phyloP scores from a whole-genome alignment of 2,797 vertebrate species.

The Smutsia temminckii region DNA sequence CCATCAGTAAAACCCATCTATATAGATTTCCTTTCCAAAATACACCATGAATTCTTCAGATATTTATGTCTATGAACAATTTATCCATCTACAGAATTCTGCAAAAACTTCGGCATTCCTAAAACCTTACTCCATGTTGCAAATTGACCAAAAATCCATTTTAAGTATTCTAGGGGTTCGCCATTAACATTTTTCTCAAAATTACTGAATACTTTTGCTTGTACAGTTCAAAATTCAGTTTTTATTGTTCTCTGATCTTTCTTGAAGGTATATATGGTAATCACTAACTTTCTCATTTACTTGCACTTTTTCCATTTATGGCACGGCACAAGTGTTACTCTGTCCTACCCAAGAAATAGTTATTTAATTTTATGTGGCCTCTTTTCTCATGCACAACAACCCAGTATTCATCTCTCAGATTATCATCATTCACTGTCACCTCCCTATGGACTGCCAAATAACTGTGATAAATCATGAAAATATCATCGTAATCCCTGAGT shows the following conservation, averaged over 20 bases:
- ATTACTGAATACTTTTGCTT: constrained; percentile 4
- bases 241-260: constrained; percentile 32
- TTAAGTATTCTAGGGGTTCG: constrained; percentile 11
- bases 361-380: constrained; percentile 34
- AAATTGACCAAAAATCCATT: constrained; percentile 37
- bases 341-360: not conserved
- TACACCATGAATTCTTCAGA: constrained; percentile 31
- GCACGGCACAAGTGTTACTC: not conserved
- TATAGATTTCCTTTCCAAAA: constrained; percentile 76
- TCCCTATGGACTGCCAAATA: constrained; percentile 45
- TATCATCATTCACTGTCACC: constrained; percentile 38
- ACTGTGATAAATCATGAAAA: constrained; percentile 36
- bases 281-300: constrained; percentile 21
- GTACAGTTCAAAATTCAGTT: not conserved
- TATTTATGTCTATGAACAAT: constrained; percentile 27
- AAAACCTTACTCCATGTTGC: constrained; percentile 47
- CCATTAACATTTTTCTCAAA: constrained; percentile 54
- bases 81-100: constrained; percentile 37
- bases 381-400: not conserved
- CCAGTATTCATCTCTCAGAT: constrained; percentile 22
- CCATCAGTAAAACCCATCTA: constrained; percentile 65
- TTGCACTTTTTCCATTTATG: constrained; percentile 25
- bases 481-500: constrained; percentile 59
- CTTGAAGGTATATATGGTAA: constrained; percentile 28
- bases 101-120: constrained; percentile 37